A percentile compares a stretch with the other conserved stretches of the same genome.
Conservation (phyloP, 2,888 invertebrate species). For the Drosophila monieri region DNA sequence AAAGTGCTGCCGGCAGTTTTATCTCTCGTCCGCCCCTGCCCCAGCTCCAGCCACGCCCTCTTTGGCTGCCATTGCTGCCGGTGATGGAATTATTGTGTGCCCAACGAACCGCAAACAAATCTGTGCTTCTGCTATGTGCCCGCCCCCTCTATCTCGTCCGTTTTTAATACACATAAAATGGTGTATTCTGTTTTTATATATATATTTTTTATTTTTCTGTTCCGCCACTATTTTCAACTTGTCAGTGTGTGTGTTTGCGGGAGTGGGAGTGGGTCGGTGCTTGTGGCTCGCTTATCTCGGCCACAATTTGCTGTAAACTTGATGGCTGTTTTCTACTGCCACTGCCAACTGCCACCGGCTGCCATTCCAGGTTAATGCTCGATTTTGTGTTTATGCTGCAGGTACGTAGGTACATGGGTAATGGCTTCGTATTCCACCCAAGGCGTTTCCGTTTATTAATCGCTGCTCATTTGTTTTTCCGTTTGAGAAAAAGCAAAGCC, state of each 20-base stretch:
- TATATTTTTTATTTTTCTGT: conserved; percentile 6
- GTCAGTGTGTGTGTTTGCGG: conserved; percentile 1
- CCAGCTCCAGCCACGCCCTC: conserved; percentile 14
- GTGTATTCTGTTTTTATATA: conserved; percentile 14
- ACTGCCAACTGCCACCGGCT: not conserved
- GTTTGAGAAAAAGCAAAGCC: conserved; percentile 1
- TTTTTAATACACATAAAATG: conserved; percentile 55
- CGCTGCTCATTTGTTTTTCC: conserved; percentile 39
- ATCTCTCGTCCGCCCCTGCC: not conserved
- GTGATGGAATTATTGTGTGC: conserved; percentile 79
- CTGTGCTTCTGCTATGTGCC: conserved; percentile 45
- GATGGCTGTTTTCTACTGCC: conserved; percentile 1
- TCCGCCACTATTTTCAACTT: conserved; percentile 56
- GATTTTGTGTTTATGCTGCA: conserved; percentile 42
- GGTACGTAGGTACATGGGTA: conserved; percentile 38
- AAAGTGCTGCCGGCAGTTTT: conserved; percentile 29
- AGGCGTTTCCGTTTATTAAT: conserved; percentile 44
- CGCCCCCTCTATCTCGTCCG: conserved; percentile 29
- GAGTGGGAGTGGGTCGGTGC: conserved; percentile 3
- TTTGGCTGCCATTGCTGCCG: conserved; percentile 41
- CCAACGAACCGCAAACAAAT: conserved; percentile 75
- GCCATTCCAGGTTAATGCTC: conserved; percentile 32
- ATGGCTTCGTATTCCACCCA: conserved; percentile 43
- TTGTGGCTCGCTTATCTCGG: conserved; percentile 58
- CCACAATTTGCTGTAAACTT: conserved; percentile 31